Conservation (phyloP, 2,888 invertebrate species). For the Spicauda simplicius region DNA sequence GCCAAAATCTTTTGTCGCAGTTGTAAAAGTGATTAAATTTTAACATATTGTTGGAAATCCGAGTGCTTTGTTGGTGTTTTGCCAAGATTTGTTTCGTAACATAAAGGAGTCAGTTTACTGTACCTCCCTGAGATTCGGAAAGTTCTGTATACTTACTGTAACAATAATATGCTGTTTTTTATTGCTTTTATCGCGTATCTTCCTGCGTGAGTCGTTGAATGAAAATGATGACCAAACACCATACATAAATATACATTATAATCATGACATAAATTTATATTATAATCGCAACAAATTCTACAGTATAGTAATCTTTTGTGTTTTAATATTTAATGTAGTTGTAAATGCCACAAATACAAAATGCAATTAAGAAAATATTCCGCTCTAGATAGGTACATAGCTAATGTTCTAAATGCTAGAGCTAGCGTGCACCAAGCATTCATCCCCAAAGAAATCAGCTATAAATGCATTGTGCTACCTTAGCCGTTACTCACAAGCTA, state of each 20-base stretch:
- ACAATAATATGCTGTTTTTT: neutral
- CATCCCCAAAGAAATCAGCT: slow-evolving; percentile 24
- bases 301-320: no score
- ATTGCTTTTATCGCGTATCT: neutral
- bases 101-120: slow-evolving; percentile 19
- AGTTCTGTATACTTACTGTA: neutral
- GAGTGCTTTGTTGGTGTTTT: slow-evolving; percentile 28
- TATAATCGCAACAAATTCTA: no score
- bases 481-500: slow-evolving; percentile 13
- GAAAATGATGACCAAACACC: neutral
- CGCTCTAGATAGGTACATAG: neutral
- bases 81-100: slow-evolving; percentile 32
- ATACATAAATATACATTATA: no score
- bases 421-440: slow-evolving; percentile 3
- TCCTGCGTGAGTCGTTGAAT: neutral
- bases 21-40: slow-evolving; percentile 31
- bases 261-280: no score
- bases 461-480: slow-evolving; percentile 22
- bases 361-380: neutral
- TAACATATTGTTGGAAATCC: slow-evolving; percentile 28
- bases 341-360: neutral
- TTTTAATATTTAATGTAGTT: no score
- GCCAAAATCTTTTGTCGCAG: slow-evolving; percentile 13
- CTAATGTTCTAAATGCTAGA: neutral
- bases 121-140: slow-evolving; percentile 8